Base-by-base conservation (phyloP, 1,140 invertebrate species). In the Anoplophora glabripennis region DNA sequence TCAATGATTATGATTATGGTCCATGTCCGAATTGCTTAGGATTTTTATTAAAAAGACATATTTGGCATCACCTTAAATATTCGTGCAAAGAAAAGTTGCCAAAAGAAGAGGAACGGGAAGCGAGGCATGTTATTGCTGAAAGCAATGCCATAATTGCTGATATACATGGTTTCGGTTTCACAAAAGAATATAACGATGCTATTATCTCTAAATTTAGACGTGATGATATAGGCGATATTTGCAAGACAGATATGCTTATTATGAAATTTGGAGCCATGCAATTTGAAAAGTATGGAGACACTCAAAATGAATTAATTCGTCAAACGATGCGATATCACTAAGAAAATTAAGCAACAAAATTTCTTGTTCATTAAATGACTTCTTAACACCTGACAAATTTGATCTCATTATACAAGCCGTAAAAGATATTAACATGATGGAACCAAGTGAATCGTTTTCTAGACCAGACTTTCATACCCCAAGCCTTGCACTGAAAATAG, bases 41-140 rank as follows among this genome's bases (percentile, higher is more conserved):
- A 14, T 52, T 52, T 18, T 38, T 52, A n/a, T 11, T 52, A 21
- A 38, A 52, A 15, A 52, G 17, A 52, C 49, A 52, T 37, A 52
- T 52, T 11, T 52, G 36, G 49, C 49, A 52, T 52, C 49, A 52
- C 38, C 8, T 52, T 3, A 38, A 52, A 52, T 38, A 40, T n/a
- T 17, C 34, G 12, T 38, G 49, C 21, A 18, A 52, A 15, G 35
- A 52, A 38, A 52, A 52, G 38, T 9, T n/a, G 7, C 15, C 15
- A 11, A n/a, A 17, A 12, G 18, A 14, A 18, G 49, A 12, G 14
- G 12, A 40, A 9, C 10, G 3, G 8, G 21, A 38, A 37, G 15
- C 49, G 8, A 12, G 21, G 8, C 28, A 48, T 21, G 46, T 40
- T 52, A 17, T 52, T 38, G 36, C 49, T 7, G 49, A 52, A 38